These are phyloP conservation scores for Rhaphigaster nebulosa DNA, from an alignment of 2,888 invertebrate species.

Conservation along the genomic window DNA sequence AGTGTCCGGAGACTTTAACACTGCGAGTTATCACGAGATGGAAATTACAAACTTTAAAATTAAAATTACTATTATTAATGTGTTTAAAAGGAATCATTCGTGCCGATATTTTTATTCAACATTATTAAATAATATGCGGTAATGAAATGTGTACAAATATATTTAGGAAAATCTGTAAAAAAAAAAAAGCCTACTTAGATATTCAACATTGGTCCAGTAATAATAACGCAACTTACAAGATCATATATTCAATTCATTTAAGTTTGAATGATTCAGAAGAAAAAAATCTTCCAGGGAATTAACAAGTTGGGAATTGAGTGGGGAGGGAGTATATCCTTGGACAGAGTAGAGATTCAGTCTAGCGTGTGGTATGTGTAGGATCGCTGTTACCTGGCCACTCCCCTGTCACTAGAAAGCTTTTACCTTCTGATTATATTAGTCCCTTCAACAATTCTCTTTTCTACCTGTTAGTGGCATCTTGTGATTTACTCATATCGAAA, in stretches of 20 bases:
- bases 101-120: background rate
- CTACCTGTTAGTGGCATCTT: conserved; percentile 1
- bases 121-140: background rate
- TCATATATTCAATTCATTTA: background rate
- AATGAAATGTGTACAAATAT: background rate
- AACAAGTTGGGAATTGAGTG: conserved; percentile 39
- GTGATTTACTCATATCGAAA: background rate
- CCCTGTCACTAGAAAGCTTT: conserved; percentile 40
- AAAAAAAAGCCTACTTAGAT: background rate
- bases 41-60: background rate
- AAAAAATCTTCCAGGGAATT: conserved; percentile 29
- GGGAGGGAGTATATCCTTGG: conserved; percentile 41
- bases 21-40: background rate
- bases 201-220: background rate
- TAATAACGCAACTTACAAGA: background rate
- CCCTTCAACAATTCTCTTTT: conserved; percentile 36
- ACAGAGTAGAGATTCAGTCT: conserved; percentile 54
- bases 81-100: background rate
- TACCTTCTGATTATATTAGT: background rate
- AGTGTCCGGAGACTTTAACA: conserved; percentile 9
- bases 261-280: conserved; percentile 11
- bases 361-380: conserved; percentile 55
- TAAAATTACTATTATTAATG: background rate
- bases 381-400: conserved; percentile 52
- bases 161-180: background rate